Evolutionary conservation across 1,140 invertebrate genomes (phyloP).

Genomic region (Drosophila arizonae): DNA sequence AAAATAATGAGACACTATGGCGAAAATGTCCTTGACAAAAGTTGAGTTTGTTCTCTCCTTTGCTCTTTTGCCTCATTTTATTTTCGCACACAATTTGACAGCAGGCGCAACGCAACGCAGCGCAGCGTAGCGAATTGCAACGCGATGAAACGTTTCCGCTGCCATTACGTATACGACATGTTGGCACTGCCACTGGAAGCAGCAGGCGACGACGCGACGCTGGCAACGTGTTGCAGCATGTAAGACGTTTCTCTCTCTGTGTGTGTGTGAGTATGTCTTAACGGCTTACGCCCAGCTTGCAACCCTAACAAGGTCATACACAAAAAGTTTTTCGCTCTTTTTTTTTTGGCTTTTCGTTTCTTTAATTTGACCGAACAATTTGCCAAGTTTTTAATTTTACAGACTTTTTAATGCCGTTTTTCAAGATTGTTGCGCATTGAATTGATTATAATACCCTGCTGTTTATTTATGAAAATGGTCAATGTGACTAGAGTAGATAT

Average conservation of each 20-base stretch:
- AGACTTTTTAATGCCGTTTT: conserved; percentile 1
- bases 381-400: conserved; percentile 43
- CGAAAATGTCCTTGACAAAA: conserved; percentile 40
- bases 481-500: too few species aligned
- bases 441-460: conserved; percentile 1
- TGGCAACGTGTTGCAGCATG: conserved; percentile 64
- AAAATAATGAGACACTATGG: conserved; percentile 51
- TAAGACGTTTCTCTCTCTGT: conserved; percentile 16
- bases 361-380: conserved; percentile 66
- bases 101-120: conserved; percentile 40
- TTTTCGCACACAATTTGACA: conserved; percentile 61
- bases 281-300: not conserved
- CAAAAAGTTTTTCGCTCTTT: conserved; percentile 24
- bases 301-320: conserved; percentile 47
- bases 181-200: conserved; percentile 34
- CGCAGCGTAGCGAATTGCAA: conserved; percentile 34
- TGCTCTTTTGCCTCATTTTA: conserved; percentile 36
- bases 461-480: not conserved
- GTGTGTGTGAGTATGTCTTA: conserved; percentile 1
- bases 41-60: conserved; percentile 16
- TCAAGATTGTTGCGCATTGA: not conserved
- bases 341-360: conserved; percentile 3
- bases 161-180: conserved; percentile 69
- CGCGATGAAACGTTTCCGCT: conserved; percentile 35
- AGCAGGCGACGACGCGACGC: conserved; percentile 24